Percentiles rank a stretch among this genome's conserved stretches.
Evolutionary conservation across 2,888 invertebrate species (phyloP).

Genomic region (Poecilus cupreus): DNA sequence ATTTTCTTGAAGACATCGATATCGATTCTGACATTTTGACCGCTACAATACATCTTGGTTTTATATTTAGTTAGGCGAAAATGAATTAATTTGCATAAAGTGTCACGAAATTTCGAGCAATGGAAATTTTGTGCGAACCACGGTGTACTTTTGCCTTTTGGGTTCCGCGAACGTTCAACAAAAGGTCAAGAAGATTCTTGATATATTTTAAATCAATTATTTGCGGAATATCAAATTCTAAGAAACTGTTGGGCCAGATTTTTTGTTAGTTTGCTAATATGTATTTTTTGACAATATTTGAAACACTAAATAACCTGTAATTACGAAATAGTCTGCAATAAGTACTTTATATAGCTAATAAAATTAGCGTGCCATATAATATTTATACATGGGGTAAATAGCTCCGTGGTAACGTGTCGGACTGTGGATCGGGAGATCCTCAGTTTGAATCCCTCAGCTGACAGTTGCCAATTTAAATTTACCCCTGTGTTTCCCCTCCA

Average conservation of each 20-base stretch:
- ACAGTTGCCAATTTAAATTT: too few species aligned
- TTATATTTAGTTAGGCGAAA: conserved; percentile 33
- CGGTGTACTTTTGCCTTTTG: not conserved
- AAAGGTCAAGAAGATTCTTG: not conserved
- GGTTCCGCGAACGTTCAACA: not conserved
- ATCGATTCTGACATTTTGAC: conserved; percentile 26
- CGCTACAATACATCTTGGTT: conserved; percentile 18
- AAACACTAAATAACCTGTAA: not conserved
- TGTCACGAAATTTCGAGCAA: conserved; percentile 11
- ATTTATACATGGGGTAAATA: too few species aligned
- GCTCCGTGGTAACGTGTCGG: too few species aligned
- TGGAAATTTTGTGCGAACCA: not conserved
- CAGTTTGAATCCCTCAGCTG: too few species aligned
- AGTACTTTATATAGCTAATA: not conserved
- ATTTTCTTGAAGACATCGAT: conserved; percentile 15
- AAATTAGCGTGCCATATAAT: conserved; percentile 5
- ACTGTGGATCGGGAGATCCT: too few species aligned
- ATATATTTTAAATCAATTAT: too few species aligned
- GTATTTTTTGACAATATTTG: not conserved
- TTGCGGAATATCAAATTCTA: too few species aligned
- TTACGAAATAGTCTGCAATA: not conserved
- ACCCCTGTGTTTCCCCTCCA: too few species aligned
- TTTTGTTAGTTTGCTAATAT: not conserved
- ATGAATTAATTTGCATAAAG: conserved; percentile 22
- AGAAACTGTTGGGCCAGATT: too few species aligned